phyloP scores from a whole-genome alignment of 2,797 vertebrate genomes.

The Percopsis omiscomaycus region DNA sequence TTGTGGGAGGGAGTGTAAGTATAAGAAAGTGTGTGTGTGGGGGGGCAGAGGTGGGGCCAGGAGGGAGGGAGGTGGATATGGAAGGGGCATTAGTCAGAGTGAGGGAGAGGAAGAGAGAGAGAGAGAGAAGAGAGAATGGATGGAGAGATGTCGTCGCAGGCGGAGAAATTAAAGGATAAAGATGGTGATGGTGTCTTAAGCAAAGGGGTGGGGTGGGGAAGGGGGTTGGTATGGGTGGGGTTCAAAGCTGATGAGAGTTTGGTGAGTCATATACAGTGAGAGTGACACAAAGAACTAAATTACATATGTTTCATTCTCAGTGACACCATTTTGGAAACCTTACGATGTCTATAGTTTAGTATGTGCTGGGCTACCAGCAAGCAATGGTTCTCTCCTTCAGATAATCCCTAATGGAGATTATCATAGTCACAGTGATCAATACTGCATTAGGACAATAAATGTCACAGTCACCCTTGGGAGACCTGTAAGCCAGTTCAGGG shows the following conservation, averaged over 20 bases:
- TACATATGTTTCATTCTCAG: neutral
- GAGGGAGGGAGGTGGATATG: conserved; percentile 47
- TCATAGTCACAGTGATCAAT: conserved; percentile 4
- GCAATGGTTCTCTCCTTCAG: conserved; percentile 1
- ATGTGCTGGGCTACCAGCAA: conserved; percentile 3
- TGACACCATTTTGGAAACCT: conserved; percentile 23
- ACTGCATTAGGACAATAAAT: conserved; percentile 14
- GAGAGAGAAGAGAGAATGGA: conserved; percentile 43
- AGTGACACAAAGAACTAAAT: conserved; percentile 21
- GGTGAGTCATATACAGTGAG: conserved; percentile 38
- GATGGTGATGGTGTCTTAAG: conserved; percentile 36
- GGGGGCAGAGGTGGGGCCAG: conserved; percentile 20
- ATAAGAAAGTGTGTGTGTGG: conserved; percentile 28
- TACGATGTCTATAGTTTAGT: conserved; percentile 3
- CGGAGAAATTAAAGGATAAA: conserved; percentile 33
- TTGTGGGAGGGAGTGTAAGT: conserved; percentile 7
- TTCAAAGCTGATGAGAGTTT: conserved; percentile 41
- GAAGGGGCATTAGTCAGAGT: conserved; percentile 72
- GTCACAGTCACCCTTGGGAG: conserved; percentile 7
- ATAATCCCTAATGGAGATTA: conserved; percentile 14
- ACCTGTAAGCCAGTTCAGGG: neutral
- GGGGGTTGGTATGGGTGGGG: conserved; percentile 17
- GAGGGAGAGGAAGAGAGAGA: conserved; percentile 56
- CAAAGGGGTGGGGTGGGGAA: conserved; percentile 33
- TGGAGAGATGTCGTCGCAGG: conserved; percentile 54